Conservation (phyloP, 2,797 vertebrate species). For the Atherinosoma microstoma region DNA sequence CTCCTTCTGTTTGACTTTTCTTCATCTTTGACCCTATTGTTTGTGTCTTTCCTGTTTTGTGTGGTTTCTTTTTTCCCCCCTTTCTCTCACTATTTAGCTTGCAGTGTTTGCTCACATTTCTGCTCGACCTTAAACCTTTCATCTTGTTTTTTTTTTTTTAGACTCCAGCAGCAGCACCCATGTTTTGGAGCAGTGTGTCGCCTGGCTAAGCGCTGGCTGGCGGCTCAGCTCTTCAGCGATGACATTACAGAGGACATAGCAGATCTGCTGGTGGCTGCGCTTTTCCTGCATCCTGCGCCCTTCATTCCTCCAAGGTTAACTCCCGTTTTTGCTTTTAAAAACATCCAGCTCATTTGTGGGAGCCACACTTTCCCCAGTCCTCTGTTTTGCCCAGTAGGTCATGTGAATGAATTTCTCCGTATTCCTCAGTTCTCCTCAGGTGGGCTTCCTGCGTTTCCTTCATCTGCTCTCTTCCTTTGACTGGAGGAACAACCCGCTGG, state of each 20-base stretch:
- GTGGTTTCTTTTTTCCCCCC: background rate
- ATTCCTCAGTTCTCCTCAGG: slow-evolving; percentile 92
- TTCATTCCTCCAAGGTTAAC: slow-evolving; percentile 90
- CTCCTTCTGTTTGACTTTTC: background rate
- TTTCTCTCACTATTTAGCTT: background rate
- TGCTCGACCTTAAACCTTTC: background rate
- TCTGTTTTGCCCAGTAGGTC: slow-evolving; percentile 61
- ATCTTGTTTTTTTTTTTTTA: slow-evolving; percentile 59
- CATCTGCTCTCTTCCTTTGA: slow-evolving; percentile 91
- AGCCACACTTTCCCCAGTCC: slow-evolving; percentile 7
- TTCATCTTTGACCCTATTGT: background rate
- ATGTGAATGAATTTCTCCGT: slow-evolving; percentile 50
- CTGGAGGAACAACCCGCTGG: slow-evolving; percentile 94
- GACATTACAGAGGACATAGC: slow-evolving; percentile 88
- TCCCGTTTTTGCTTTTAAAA: background rate
- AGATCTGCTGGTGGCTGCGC: slow-evolving; percentile 90
- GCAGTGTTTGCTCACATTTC: background rate
- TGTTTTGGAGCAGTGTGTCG: slow-evolving; percentile 90
- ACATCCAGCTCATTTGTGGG: background rate
- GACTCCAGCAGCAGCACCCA: slow-evolving; percentile 93
- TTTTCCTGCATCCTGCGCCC: slow-evolving; percentile 92
- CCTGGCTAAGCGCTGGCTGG: slow-evolving; percentile 95
- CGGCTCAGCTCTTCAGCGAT: slow-evolving; percentile 89
- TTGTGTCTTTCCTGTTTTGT: background rate
- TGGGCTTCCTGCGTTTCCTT: slow-evolving; percentile 95